Percentiles rank a stretch among this genome's conserved stretches.
These are phyloP conservation scores for Aphrophora alni DNA, from an alignment of 2,888 invertebrate species.

Conservation along the genomic window DNA sequence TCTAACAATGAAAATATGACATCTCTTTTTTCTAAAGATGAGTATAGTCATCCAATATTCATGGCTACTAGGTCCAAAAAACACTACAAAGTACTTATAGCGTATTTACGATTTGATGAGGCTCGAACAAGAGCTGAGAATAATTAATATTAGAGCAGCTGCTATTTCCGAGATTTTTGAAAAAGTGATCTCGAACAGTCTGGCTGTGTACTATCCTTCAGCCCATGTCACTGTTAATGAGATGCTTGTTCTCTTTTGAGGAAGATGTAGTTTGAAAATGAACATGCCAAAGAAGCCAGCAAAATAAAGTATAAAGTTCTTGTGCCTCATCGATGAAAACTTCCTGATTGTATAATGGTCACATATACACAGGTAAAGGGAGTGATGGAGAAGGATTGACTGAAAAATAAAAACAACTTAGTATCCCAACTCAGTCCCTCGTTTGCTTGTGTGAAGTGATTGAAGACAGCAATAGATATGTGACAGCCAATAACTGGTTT, in stretches of 20 bases:
- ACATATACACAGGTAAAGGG: no score
- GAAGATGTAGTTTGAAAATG: background rate
- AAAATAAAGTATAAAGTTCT: slow-evolving; percentile 51
- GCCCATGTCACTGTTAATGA: no score
- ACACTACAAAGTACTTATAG: background rate
- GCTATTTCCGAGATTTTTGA: background rate
- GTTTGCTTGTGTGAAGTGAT: slow-evolving; percentile 49
- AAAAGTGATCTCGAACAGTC: no score
- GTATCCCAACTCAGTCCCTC: no score
- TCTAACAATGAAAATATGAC: no score
- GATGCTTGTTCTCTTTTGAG: no score
- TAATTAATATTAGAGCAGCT: background rate
- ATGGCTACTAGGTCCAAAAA: background rate
- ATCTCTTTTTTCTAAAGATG: no score
- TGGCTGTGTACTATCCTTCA: background rate
- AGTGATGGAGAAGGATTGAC: slow-evolving; percentile 50
- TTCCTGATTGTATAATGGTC: slow-evolving; percentile 47
- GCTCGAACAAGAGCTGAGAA: no score
- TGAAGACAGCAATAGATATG: slow-evolving; percentile 51
- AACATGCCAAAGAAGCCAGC: background rate
- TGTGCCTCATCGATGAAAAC: slow-evolving; percentile 47
- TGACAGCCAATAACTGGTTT: slow-evolving; percentile 54
- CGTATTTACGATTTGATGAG: no score
- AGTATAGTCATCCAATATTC: background rate
- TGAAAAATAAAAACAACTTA: no score